Conservation (phyloP, 64 coral and sea anemone species). For the Acropora yongei region DNA sequence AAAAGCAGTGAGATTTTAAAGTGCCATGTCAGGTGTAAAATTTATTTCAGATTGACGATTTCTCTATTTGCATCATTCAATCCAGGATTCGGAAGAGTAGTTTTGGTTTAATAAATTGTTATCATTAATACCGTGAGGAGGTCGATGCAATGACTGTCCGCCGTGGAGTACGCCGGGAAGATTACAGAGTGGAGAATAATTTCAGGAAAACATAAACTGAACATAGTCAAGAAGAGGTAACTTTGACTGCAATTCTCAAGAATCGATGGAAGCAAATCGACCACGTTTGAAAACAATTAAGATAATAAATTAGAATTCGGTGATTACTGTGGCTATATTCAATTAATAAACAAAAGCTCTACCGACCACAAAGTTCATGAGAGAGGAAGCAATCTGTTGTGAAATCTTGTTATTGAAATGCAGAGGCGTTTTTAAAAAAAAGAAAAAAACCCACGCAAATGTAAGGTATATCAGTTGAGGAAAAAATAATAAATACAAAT, state of each 20-base stretch:
- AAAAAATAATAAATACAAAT: background rate
- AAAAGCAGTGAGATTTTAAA: too few species aligned
- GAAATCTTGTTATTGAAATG: background rate
- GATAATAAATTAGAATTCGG: background rate
- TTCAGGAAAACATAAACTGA: background rate
- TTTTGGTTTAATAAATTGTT: background rate
- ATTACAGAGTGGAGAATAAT: background rate
- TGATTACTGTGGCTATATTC: background rate
- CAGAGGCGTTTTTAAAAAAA: background rate
- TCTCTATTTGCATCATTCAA: background rate
- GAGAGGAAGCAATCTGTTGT: background rate
- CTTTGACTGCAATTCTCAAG: background rate
- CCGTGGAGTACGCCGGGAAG: background rate
- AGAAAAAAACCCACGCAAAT: background rate
- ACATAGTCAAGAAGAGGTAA: background rate
- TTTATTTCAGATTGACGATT: too few species aligned
- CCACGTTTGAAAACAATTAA: background rate
- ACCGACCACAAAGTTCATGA: background rate
- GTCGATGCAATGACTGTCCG: background rate
- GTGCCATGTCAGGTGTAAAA: too few species aligned
- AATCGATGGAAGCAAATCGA: background rate
- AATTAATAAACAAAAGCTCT: background rate
- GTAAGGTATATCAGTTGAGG: background rate
- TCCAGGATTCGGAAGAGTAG: background rate
- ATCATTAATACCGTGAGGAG: background rate